Base-by-base conservation (phyloP, 2,113 vertebrate genomes). In the Pavo muticus region DNA sequence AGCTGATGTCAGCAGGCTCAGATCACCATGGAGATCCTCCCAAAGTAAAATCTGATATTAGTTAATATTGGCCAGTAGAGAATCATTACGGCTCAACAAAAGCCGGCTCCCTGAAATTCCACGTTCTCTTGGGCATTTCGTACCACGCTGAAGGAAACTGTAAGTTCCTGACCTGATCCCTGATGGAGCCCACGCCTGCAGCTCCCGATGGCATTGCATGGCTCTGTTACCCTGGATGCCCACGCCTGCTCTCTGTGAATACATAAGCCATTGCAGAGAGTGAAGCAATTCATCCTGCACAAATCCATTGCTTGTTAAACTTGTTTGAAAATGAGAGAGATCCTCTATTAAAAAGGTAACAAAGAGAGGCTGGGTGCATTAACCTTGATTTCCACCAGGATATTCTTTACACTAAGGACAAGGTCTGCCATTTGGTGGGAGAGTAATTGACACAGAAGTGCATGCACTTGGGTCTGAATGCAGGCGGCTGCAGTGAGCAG, bases 1-100 rank as follows among this genome's bases (percentile, higher is more conserved):
- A 91, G 83, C 85, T 88, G 83, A 88, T 86, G 69, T 91, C 92
- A 94, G 91, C 93, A 93, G 83, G 48, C 92, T 91, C 54, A 59
- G 86, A 95, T 96, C 95, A 94, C 95, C 90, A 93, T 95, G 95
- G 96, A 93, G 94, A 95, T 90, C 65, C 93, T 90, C 73, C 73
- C 81, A 57, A 95, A 90, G 91, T 82, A 86, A 91, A 90, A 90
- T 45, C 92, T 88, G 76, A 4, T 84, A 73, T 87, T 91, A 87
- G 91, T 88, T 86, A 54, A 77, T 84, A 11, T 73, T 80, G 90
- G 90, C 82, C 42, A 27, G 39, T 56, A 64, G n/a, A 8, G 42
- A 77, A 94, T 30, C 57, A 11, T 45, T 40, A 42, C 39, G 61
- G 75, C 81, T 86, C 60, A 35, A 56, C 15, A 78, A 64, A 86